Conservation (phyloP, 2,797 vertebrate species). For the Phalloptychus januarius region DNA sequence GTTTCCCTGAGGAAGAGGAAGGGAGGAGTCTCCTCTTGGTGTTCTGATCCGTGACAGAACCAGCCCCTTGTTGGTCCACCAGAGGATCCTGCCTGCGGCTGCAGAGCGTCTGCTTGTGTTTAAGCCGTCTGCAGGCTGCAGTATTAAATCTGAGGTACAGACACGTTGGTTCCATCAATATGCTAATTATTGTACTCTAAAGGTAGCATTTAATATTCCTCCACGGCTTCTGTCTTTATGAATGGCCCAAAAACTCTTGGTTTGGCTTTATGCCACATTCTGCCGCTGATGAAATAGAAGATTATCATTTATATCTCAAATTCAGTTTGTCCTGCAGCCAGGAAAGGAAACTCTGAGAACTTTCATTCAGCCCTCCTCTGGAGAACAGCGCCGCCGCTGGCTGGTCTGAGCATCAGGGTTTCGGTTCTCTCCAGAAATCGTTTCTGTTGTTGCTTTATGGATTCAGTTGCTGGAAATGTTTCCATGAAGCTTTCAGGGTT, state of each 20-base stretch:
- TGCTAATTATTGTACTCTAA: slow-evolving; percentile 25
- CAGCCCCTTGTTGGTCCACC: no score
- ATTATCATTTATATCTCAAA: slow-evolving; percentile 25
- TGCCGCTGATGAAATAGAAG: slow-evolving; percentile 16
- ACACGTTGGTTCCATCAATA: slow-evolving; percentile 24
- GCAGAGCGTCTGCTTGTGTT: background rate
- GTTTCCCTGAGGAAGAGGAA: slow-evolving; percentile 12
- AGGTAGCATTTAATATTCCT: slow-evolving; percentile 18
- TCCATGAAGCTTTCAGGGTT: background rate
- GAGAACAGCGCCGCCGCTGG: no score
- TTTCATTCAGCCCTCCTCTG: no score
- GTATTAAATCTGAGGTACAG: slow-evolving; percentile 67
- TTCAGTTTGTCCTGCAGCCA: slow-evolving; percentile 31
- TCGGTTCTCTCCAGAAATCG: slow-evolving; percentile 12
- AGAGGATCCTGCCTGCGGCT: background rate
- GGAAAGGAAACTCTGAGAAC: slow-evolving; percentile 8
- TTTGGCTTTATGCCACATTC: slow-evolving; percentile 18
- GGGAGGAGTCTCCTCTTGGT: no score
- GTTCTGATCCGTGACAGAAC: no score
- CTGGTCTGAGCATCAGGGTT: slow-evolving; percentile 24
- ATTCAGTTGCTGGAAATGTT: slow-evolving; percentile 15
- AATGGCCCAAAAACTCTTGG: slow-evolving; percentile 2
- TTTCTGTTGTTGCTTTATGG: slow-evolving; percentile 11
- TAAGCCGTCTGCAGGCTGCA: slow-evolving; percentile 30
- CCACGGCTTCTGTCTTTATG: slow-evolving; percentile 33